These are phyloP conservation scores for Furnarius figulus DNA, from an alignment of 2,113 vertebrate species.

Conservation along the genomic window DNA sequence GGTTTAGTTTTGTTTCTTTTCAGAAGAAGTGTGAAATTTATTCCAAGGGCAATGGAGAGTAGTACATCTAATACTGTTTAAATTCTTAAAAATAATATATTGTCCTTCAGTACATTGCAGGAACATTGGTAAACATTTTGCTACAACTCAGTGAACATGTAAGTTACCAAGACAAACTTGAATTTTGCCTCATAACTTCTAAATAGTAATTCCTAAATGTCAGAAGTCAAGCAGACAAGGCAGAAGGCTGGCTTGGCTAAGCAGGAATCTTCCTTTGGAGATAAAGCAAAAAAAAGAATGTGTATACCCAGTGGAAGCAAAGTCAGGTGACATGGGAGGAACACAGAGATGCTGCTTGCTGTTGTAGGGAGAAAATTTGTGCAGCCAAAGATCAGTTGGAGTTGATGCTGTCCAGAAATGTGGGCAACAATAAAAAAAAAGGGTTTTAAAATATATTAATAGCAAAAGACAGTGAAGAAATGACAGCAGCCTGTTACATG, in stretches of 20 bases:
- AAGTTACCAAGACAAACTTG: not conserved
- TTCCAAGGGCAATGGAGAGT: not conserved
- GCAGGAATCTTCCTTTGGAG: not conserved
- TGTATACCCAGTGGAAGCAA: not conserved
- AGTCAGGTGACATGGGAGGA: not conserved
- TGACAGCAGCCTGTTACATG: not conserved
- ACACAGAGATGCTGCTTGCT: not conserved
- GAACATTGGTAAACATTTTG: not conserved
- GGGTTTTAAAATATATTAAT: not conserved
- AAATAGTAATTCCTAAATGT: not conserved
- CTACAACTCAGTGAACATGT: not conserved
- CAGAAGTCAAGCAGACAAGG: fast-evolving
- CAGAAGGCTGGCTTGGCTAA: not conserved
- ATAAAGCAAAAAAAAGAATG: not conserved
- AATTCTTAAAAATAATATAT: not conserved
- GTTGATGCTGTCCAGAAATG: not conserved
- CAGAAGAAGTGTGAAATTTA: not conserved
- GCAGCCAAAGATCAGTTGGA: not conserved
- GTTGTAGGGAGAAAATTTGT: not conserved
- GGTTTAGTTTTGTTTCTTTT: not conserved
- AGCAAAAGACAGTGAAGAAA: not conserved
- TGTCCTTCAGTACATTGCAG: not conserved
- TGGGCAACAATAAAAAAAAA: not conserved
- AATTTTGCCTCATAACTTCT: not conserved
- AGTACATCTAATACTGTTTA: not conserved